A percentile compares a stretch with the other conserved stretches of the same genome.
These are phyloP conservation scores for Dinothrombium tinctorium DNA, from an alignment of 1,140 invertebrate genomes.

Conservation along the genomic window DNA sequence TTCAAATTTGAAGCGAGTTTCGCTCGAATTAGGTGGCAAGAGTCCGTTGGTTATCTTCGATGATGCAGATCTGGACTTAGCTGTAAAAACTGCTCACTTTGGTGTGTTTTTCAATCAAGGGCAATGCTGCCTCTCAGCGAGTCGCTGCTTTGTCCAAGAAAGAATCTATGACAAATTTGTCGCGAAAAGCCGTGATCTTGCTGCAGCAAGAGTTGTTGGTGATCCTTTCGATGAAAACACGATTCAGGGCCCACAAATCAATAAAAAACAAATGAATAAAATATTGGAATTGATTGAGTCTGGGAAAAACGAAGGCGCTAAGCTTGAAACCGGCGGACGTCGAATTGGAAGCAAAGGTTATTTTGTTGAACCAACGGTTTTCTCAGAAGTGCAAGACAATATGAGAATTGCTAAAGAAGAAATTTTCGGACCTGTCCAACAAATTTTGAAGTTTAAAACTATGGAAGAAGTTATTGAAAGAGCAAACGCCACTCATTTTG, in stretches of 20 bases:
- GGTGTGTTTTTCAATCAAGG: conserved; percentile 56
- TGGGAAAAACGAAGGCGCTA: conserved; percentile 71
- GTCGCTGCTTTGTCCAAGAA: conserved; percentile 52
- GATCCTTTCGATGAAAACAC: conserved; percentile 63
- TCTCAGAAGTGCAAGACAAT: conserved; percentile 68
- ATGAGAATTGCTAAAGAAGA: conserved; percentile 83
- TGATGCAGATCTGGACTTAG: conserved; percentile 36
- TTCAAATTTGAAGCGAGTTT: conserved; percentile 56
- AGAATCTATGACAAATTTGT: conserved; percentile 89
- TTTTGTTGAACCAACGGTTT: conserved; percentile 88
- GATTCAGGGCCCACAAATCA: conserved; percentile 80
- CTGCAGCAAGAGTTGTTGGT: conserved; percentile 53
- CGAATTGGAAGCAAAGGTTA: conserved; percentile 34
- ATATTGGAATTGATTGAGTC: conserved; percentile 57
- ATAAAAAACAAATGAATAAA: conserved; percentile 59
- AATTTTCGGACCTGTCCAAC: conserved; percentile 95
- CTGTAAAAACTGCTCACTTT: conserved; percentile 46
- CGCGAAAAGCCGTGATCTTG: conserved; percentile 29
- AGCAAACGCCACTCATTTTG: conserved; percentile 72
- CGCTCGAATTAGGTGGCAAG: conserved; percentile 69
- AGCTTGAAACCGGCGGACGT: conserved; percentile 49
- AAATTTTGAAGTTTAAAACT: conserved; percentile 72
- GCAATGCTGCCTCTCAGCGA: conserved; percentile 57
- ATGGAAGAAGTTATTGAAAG: conserved; percentile 69
- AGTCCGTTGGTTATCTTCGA: conserved; percentile 20